Conservation (phyloP, 1,140 invertebrate species). For the Trypoxylus dichotomus region DNA sequence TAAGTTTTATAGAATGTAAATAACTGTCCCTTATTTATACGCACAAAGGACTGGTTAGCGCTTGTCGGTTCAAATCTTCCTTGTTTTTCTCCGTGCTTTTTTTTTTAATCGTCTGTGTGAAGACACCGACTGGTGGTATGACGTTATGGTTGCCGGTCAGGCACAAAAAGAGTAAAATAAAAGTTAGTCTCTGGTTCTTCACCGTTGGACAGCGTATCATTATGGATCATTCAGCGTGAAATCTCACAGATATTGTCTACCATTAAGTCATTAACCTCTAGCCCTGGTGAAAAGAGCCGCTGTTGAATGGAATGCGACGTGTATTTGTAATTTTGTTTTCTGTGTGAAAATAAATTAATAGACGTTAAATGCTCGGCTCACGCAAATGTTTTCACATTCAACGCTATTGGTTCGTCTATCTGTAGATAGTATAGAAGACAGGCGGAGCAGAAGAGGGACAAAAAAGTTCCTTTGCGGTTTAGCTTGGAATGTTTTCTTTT, state of each 20-base stretch:
- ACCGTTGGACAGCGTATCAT: slow-evolving; percentile 34
- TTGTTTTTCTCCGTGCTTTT: background rate
- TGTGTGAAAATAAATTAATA: slow-evolving; percentile 24
- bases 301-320: background rate
- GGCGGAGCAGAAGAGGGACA: background rate
- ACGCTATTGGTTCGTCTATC: background rate
- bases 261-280: slow-evolving; percentile 44
- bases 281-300: slow-evolving; percentile 24
- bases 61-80: background rate
- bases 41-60: background rate
- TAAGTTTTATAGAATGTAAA: background rate
- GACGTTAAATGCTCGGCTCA: slow-evolving; percentile 12
- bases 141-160: slow-evolving; percentile 27
- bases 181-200: slow-evolving; percentile 28
- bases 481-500: background rate
- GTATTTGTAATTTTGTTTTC: slow-evolving; percentile 12
- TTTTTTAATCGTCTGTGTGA: background rate
- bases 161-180: slow-evolving; percentile 25
- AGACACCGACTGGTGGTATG: background rate
- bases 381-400: background rate
- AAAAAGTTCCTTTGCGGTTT: slow-evolving; percentile 9
- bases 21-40: slow-evolving; percentile 8
- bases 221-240: slow-evolving; percentile 42
- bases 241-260: slow-evolving; percentile 42
- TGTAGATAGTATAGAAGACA: background rate